Conservation (phyloP, 2,888 invertebrate species). For the Mesoligia furuncula region DNA sequence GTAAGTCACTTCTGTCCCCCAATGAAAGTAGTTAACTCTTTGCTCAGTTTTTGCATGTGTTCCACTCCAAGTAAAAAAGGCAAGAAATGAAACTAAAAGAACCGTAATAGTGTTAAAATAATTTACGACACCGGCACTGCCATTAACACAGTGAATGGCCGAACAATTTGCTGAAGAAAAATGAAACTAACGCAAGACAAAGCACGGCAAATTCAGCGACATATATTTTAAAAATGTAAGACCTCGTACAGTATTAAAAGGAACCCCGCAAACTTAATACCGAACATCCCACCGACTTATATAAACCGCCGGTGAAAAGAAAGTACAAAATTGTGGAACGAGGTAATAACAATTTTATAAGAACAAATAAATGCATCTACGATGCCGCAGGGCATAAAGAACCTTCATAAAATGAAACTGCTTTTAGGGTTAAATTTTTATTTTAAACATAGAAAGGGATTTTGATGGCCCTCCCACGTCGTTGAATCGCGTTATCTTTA, state of each 20-base stretch:
- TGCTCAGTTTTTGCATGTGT: slow-evolving; percentile 9
- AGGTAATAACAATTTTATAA: slow-evolving; percentile 83
- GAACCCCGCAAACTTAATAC: slow-evolving; percentile 73
- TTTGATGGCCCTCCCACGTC: slow-evolving; percentile 87
- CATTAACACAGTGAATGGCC: slow-evolving; percentile 16
- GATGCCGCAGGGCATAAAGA: slow-evolving; percentile 79
- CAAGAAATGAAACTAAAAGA: slow-evolving; percentile 15
- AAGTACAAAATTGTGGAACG: slow-evolving; percentile 76
- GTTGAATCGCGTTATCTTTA: slow-evolving; percentile 83
- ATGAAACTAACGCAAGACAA: slow-evolving; percentile 46
- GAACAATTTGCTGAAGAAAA: slow-evolving; percentile 27
- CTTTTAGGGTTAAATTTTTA: slow-evolving; percentile 89
- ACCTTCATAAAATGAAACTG: slow-evolving; percentile 83
- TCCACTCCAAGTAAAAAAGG: not conserved
- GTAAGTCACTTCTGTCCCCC: not conserved
- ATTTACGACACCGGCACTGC: slow-evolving; percentile 2
- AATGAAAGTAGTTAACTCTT: not conserved
- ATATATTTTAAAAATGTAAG: slow-evolving; percentile 65
- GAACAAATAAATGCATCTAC: slow-evolving; percentile 84
- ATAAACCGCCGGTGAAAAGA: slow-evolving; percentile 70
- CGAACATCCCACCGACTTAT: slow-evolving; percentile 68
- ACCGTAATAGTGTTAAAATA: slow-evolving; percentile 12
- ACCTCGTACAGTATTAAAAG: slow-evolving; percentile 73
- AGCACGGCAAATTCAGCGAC: slow-evolving; percentile 60
- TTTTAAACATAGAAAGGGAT: slow-evolving; percentile 90